Conservation (phyloP, 2,888 invertebrate species). For the Dynastes maya region DNA sequence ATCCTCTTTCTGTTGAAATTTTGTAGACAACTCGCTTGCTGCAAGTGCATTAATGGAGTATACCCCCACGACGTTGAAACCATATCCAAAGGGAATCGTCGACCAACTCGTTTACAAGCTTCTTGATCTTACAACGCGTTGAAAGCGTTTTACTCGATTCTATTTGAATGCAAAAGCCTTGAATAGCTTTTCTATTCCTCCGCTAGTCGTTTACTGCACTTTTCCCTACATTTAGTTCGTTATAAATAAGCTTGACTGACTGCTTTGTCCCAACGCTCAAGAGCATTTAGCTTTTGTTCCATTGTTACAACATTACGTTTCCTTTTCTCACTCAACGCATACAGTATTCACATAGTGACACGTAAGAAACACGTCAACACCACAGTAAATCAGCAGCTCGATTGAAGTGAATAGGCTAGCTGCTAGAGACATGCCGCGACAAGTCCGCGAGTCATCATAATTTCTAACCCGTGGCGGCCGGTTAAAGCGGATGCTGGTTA, state of each 20-base stretch:
- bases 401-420: no score
- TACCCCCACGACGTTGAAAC: background rate
- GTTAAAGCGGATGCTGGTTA: no score
- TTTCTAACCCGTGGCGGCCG: no score
- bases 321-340: no score
- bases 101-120: background rate
- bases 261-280: background rate
- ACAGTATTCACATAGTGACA: no score
- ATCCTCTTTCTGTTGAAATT: background rate
- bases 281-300: no score
- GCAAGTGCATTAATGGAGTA: conserved; percentile 1
- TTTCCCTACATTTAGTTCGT: conserved; percentile 20
- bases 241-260: conserved; percentile 1
- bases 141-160: conserved; percentile 4
- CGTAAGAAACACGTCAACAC: no score
- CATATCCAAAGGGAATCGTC: background rate
- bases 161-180: conserved; percentile 4
- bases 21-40: background rate
- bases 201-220: conserved; percentile 2
- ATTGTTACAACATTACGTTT: no score
- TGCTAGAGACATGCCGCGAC: no score
- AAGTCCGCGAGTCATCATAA: no score
- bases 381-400: no score
- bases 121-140: conserved; percentile 7
- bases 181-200: conserved; percentile 6